Base-by-base conservation (phyloP, 53 echinoderm and acorn worm genomes). In the Apostichopus leukothele region DNA sequence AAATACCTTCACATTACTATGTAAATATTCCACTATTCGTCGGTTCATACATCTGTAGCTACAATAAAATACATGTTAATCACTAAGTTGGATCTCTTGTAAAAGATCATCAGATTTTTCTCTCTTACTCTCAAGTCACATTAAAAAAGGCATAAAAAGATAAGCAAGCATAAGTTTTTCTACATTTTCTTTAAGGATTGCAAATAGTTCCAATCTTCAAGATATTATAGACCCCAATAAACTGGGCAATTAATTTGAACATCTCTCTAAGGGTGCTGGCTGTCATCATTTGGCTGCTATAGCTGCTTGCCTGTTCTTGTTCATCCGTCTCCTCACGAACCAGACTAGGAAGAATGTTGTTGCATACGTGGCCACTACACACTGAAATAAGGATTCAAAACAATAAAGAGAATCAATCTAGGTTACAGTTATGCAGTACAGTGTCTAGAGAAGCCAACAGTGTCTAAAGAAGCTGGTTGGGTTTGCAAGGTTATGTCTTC, bases 311-410 rank as follows among this genome's bases (percentile, higher is more conserved):
- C 89, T 91, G 87, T 91, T 95, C 51, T 87, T 92, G 67, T 91
- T 89, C 91, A 91, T 91, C 76, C 92, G 90, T 51, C 92, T 87
- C 16, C 93, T 89, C 78, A 95, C 66, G 73, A 87, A 93, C 96
- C 92, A 95, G 73, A 93, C 83, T 8, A 92, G 81, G 86, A 93
- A 76, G 67, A 95, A 95, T 13, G 96, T 93, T 0, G 90, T 57
- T 80, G 92, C 96, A 90, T 93, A 95, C 68, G 94, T 94, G 12
- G 91, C 96, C 39, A 92, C 86, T 16, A 95, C 96, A 91, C 96
- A 95, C 96, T 95, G 90, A n/a, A 91, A 87, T 19, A 14, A 71
- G 76, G 83, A 71, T 26, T 67, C 61, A 80, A 61, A 16, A 61
- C 16, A 27, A 88, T 14, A 80, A 71, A 79, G 51, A 19, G 73